Evolutionary conservation across 2,888 invertebrate species (phyloP).

Genomic region (Linyphia triangularis): DNA sequence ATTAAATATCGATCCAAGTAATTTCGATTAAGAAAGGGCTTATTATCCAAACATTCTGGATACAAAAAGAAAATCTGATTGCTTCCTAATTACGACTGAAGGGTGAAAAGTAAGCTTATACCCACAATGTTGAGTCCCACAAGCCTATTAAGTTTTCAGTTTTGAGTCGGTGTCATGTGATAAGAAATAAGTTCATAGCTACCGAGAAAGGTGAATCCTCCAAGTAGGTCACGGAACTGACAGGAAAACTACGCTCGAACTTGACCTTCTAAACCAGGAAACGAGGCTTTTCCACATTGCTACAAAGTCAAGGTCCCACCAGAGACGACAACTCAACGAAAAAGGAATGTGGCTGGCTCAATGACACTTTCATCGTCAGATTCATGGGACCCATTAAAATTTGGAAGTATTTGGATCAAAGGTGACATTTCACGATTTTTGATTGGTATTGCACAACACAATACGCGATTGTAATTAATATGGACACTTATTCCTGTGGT

Average conservation of each 20-base stretch:
- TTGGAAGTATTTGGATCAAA: too few species aligned
- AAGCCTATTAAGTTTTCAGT: neutral
- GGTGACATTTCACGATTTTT: too few species aligned
- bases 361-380: neutral
- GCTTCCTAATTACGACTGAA: neutral
- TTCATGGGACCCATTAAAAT: too few species aligned
- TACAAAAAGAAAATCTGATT: too few species aligned
- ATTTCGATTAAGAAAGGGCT: too few species aligned
- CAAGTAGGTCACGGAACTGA: conserved; percentile 23
- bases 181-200: conserved; percentile 50
- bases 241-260: conserved; percentile 44
- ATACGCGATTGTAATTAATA: too few species aligned
- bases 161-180: neutral
- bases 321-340: neutral
- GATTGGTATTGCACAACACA: too few species aligned
- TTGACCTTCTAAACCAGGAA: conserved; percentile 67
- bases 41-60: too few species aligned
- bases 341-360: neutral
- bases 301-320: conserved; percentile 34
- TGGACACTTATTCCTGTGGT: too few species aligned
- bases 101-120: neutral
- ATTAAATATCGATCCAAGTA: too few species aligned
- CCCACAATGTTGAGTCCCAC: too few species aligned
- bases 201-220: conserved; percentile 13
- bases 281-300: conserved; percentile 16